Conservation (phyloP, 2,113 vertebrate species). For the Channa maculata region DNA sequence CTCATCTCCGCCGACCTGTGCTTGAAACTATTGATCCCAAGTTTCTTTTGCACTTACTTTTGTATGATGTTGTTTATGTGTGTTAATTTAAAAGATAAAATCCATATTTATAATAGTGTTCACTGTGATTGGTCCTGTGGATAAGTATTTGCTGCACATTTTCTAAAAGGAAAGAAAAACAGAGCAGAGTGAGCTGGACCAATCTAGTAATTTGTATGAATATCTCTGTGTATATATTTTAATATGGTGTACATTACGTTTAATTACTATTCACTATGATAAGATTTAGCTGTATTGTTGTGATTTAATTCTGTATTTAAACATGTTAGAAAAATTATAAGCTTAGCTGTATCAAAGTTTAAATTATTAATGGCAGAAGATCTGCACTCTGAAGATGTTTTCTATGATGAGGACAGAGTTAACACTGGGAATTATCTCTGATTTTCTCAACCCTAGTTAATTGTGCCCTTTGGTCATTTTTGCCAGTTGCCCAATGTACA, state of each 20-base stretch:
- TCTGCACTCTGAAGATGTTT: conserved; percentile 77
- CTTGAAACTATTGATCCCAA: conserved; percentile 14
- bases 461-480: conserved; percentile 80
- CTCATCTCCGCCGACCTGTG: conserved; percentile 1
- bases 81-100: conserved; percentile 60
- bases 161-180: conserved; percentile 75
- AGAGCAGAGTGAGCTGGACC: conserved; percentile 68
- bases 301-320: conserved; percentile 86
- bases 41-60: conserved; percentile 51
- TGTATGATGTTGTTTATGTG: conserved; percentile 39
- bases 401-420: conserved; percentile 75
- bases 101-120: conserved; percentile 52
- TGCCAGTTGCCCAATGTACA: conserved; percentile 66
- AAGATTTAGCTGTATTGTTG: conserved; percentile 85
- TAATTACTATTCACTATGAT: conserved; percentile 83
- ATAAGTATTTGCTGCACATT: conserved; percentile 67
- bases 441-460: conserved; percentile 72
- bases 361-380: conserved; percentile 76
- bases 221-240: conserved; percentile 87
- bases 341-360: conserved; percentile 81
- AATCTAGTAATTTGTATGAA: conserved; percentile 80
- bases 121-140: conserved; percentile 65
- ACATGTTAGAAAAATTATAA: conserved; percentile 80
- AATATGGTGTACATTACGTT: conserved; percentile 86
- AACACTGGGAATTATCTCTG: conserved; percentile 72